Evolutionary conservation across 35 echinoderm and acorn worm species (phyloP), one percentile per base, ranked within the genome.

Genomic region (Ophioderma brevispina): DNA sequence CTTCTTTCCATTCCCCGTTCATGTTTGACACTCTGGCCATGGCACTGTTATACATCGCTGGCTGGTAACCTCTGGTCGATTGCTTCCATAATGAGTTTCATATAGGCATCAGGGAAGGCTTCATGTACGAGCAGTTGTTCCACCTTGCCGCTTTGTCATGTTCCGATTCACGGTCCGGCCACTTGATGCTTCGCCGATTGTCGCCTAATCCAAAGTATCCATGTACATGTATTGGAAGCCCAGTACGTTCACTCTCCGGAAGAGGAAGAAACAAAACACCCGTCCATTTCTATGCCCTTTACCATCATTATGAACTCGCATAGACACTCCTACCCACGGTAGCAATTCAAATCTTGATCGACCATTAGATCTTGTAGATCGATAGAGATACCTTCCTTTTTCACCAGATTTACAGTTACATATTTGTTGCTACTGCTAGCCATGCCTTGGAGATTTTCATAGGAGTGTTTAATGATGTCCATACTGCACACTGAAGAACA

Each of bases 261-360:
- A 98, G 76, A 31, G 96, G 96, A 15, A 98, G 64, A 95, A 98
- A 36, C 96, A 98, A 37, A 95, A 98, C 31, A 86, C n/a, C n/a
- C n/a, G n/a, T n/a, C n/a, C n/a, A n/a, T n/a, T 86, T 50, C 96
- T 89, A 6, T 93, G 92, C 36, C 77, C 52, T 30, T 0, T 63
- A 0, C 23, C 25, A 31, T 10, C 32, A 39, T 18, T 75, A 34
- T 15, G 18, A 1, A 23, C 13, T 64, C 55, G 87, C n/a, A 93
- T 81, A 18, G 97, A 90, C 38, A 99, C 80, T 28, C 90, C 97
- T 10, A 95, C 88, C 94, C 94, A 95, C 36, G 97, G 97, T 21
- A 99, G 25, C 23, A 36, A 30, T 85, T 39, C 31, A 87, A 35
- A 52, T 89, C 77, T 19, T 89, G 31, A 30, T 92, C 37, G 23